Evolutionary conservation across 2,888 invertebrate genomes (phyloP), one percentile per base, ranked within the genome.

Genomic region (Eugnorisma glareosa): DNA sequence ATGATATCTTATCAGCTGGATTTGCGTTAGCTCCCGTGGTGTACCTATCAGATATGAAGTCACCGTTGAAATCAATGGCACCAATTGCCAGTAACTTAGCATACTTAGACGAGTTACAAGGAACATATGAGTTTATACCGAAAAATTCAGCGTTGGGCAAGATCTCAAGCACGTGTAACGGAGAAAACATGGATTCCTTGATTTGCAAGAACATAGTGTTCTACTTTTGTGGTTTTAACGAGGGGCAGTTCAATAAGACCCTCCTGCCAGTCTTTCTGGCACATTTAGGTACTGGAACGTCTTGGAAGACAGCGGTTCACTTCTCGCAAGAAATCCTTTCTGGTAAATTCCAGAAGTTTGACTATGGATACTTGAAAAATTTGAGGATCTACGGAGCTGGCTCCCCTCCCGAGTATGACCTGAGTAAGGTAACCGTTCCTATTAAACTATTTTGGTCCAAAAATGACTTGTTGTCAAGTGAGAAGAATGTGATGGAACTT

Each of bases 151-250:
- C 97, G 21, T 81, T 98, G 5, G 97, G 97, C 72, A 94, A 97
- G 75, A 91, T 98, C 35, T 95, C 97, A 72, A 94, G 93, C 74
- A 96, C 97, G 1, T 98, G 98, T 87, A 94, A 97, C 54, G 89
- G 94, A 2, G 93, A 97, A 61, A 93, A 95, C 28, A 91, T 96
- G 70, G 97, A 97, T 64, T 94, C 97, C 54, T 90, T 94, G 70
- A 94, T 98, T 28, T 99, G 99, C 90, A 97, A 97, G 87, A 98
- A 98, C 89, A 86, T 97, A 0, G 92, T 99, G 2, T 98, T 98
- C 91, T 93, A 98, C 37, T 90, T 98, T 4, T 97, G 97, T 79
- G 99, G 99, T 0, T 98, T 97, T 86, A 98, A 98, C 92, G 96
- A 97, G 76, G 94, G 95, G 40, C 97, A 98, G 90, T 97, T 98